Evolutionary conservation across 2,888 invertebrate genomes (phyloP), one percentile per base, ranked within the genome.

Genomic region (Cryptus viduatorius): DNA sequence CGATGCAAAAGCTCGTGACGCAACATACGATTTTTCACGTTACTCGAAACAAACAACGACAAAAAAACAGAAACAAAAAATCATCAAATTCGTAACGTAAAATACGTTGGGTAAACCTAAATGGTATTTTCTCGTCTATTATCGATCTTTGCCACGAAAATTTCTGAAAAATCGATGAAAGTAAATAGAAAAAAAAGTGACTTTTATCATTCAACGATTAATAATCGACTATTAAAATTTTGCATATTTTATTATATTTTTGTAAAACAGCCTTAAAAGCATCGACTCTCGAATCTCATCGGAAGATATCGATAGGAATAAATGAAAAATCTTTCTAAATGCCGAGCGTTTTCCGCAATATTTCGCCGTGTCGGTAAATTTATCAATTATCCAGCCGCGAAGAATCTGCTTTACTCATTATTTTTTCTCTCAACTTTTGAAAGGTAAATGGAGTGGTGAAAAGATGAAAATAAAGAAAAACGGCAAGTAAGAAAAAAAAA

Each of bases 1-100:
- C 84, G 79, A 87, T 88, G 82, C 72, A 75, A 84, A 65, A 85
- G 75, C 72, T 73, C 79, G 84, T 83, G 82, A 82, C 82, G 79
- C 53, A 65, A 79, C 48, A 73, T 59, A 82, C 73, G 82, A 79
- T 65, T 79, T 83, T 83, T 65, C 73, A 53, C 61, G 79, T 76
- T 50, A 71, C 59, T 44, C 53, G 37, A 42, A 79, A 68, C 68
- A 64, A 68, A 72, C 56, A 29, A 31, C 16, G 4, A 80, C 65
- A 67, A 77, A 56, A 61, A 78, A 53, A 14, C 19, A 19, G 42
- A 53, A 29, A 37, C 46, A 12, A 71, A 65, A 53, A 48, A 61
- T 68, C 12, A 46, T 71, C 5, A 29, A 16, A 3, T 10, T 0
- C 50, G 12, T 48, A 46, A 24, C 44, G 24, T 24, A n/a, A 16